Evolutionary conservation across 2,113 vertebrate genomes (phyloP).

Genomic region (Charadrius vociferus): DNA sequence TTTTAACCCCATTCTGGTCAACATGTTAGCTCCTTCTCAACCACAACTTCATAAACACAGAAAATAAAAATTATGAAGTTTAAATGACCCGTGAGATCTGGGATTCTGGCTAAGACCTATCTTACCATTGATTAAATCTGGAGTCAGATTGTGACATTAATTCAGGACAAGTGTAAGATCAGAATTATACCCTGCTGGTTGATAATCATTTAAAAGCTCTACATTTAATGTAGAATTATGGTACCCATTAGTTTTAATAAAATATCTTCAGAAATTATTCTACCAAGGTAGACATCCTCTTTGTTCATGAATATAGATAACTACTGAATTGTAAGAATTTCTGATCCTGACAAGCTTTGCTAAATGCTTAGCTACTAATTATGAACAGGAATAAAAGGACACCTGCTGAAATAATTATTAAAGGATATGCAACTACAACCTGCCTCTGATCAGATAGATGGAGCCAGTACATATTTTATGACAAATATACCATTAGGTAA

Average conservation of each 20-base stretch:
- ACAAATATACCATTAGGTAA: neutral
- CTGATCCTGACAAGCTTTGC: constrained; percentile 1
- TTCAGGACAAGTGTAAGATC: neutral
- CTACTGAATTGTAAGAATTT: neutral
- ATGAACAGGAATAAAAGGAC: constrained; percentile 27
- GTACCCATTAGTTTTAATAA: neutral
- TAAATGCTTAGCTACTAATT: constrained; percentile 25
- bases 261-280: constrained; percentile 6
- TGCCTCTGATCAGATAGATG: neutral
- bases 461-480: neutral
- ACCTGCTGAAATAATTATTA: constrained; percentile 52
- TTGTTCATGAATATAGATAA: neutral
- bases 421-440: neutral
- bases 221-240: neutral
- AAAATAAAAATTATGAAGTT: neutral
- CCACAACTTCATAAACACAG: neutral
- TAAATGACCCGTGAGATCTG: neutral
- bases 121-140: neutral
- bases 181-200: neutral
- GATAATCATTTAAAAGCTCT: neutral
- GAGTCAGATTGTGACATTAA: neutral
- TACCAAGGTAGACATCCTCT: neutral
- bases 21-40: neutral
- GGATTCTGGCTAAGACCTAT: neutral
- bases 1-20: constrained; percentile 7